Evolutionary conservation across 1,140 invertebrate species (phyloP).

Genomic region (Drosophila elegans): DNA sequence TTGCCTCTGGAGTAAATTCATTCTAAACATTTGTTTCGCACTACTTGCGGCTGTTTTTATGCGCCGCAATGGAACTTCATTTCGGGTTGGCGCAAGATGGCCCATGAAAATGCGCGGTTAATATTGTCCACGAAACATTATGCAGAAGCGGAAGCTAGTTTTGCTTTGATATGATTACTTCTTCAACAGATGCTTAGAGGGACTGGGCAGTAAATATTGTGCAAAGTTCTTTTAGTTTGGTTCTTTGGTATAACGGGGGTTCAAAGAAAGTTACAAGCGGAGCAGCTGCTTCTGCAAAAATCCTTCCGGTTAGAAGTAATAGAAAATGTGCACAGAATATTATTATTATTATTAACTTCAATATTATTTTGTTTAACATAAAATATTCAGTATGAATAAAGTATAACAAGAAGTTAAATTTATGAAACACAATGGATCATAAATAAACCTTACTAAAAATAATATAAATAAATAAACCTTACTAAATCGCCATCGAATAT

Average conservation of each 20-base stretch:
- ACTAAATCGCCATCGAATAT: too few relatives aligned
- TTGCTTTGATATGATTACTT: constrained; percentile 4
- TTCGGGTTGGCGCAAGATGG: constrained; percentile 14
- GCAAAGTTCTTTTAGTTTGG: neutral
- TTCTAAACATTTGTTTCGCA: constrained; percentile 6
- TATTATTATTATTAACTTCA: too few relatives aligned
- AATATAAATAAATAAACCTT: too few relatives aligned
- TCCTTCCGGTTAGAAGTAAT: too few relatives aligned
- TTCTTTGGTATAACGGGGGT: too few relatives aligned
- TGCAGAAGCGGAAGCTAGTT: neutral
- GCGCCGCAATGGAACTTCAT: constrained; percentile 21
- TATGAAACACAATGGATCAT: too few relatives aligned
- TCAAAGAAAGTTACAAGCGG: neutral
- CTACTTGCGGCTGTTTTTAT: neutral
- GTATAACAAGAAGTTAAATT: too few relatives aligned
- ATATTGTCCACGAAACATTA: constrained; percentile 13
- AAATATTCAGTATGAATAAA: too few relatives aligned
- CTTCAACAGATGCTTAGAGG: neutral
- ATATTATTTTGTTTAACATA: too few relatives aligned
- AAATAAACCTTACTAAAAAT: too few relatives aligned
- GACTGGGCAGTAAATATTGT: neutral
- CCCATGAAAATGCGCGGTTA: constrained; percentile 18
- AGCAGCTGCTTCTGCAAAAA: neutral
- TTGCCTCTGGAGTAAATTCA: constrained; percentile 43
- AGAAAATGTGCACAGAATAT: too few relatives aligned